Evolutionary conservation across 2,888 invertebrate species (phyloP).

Genomic region (Leptura quadrifasciata): DNA sequence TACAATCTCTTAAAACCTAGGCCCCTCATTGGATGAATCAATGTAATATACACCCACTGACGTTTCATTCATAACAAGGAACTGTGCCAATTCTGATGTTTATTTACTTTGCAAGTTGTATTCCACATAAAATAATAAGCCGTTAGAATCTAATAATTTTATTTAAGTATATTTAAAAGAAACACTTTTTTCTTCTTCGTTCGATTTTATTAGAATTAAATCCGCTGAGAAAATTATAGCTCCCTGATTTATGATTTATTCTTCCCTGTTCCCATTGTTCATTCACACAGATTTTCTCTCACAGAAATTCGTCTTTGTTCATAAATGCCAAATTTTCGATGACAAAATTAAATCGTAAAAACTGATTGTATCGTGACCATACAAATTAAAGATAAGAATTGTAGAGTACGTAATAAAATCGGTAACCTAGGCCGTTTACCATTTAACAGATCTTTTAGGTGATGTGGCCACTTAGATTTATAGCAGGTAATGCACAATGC

Average conservation of each 20-base stretch:
- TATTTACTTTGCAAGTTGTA: slow-evolving; percentile 34
- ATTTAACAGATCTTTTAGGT: neutral
- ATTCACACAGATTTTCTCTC: neutral
- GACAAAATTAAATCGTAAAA: neutral
- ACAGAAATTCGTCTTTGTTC: neutral
- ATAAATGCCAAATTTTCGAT: neutral
- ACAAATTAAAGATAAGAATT: no score
- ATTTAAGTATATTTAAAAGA: neutral
- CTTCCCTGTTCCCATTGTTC: neutral
- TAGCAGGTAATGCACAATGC: no score
- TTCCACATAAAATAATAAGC: slow-evolving; percentile 3
- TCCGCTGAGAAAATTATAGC: slow-evolving; percentile 8
- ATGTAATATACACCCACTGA: slow-evolving; percentile 48
- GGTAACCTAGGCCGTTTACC: neutral
- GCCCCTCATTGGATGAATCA: slow-evolving; percentile 49
- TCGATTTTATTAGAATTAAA: neutral
- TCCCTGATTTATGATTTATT: neutral
- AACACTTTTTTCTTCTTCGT: neutral
- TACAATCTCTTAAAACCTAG: slow-evolving; percentile 22
- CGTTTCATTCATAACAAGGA: slow-evolving; percentile 56
- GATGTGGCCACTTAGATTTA: no score
- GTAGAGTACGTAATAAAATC: no score
- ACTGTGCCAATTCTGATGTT: slow-evolving; percentile 53
- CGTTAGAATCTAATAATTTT: neutral
- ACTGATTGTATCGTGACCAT: neutral